Conservation (phyloP, 2,888 invertebrate species). For the Amiota minor region DNA sequence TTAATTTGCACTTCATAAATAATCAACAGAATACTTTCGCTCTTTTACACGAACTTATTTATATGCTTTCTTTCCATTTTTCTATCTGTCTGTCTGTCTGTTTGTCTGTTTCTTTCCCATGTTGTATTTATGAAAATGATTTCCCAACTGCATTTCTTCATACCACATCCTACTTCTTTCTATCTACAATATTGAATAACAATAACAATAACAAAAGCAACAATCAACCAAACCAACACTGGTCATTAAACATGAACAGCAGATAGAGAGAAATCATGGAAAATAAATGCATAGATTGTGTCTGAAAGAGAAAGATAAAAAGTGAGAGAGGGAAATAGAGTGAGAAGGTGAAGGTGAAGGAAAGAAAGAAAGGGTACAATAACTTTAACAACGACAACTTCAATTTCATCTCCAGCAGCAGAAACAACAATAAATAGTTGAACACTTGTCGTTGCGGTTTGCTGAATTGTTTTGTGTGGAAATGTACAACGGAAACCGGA, state of each 20-base stretch:
- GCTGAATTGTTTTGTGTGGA: slow-evolving; percentile 48
- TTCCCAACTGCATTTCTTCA: slow-evolving; percentile 38
- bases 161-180: neutral
- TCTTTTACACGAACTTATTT: neutral
- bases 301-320: no score
- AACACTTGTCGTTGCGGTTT: slow-evolving; percentile 46
- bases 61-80: neutral
- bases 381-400: slow-evolving; percentile 27
- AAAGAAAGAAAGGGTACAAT: slow-evolving; percentile 4
- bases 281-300: no score
- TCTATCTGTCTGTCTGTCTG: neutral
- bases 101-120: neutral
- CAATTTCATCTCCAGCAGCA: slow-evolving; percentile 12
- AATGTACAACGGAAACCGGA: slow-evolving; percentile 55
- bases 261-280: no score
- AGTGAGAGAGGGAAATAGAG: no score
- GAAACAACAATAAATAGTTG: slow-evolving; percentile 32
- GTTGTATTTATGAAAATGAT: slow-evolving; percentile 56
- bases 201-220: slow-evolving; percentile 52
- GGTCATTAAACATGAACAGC: slow-evolving; percentile 29
- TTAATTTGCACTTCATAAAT: slow-evolving; percentile 61
- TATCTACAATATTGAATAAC: slow-evolving; percentile 41
- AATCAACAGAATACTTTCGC: slow-evolving; percentile 36
- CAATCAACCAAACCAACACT: slow-evolving; percentile 12
- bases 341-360: no score